phyloP scores from a whole-genome alignment of 2,888 invertebrate species.

The Drymonia ruficornis region DNA sequence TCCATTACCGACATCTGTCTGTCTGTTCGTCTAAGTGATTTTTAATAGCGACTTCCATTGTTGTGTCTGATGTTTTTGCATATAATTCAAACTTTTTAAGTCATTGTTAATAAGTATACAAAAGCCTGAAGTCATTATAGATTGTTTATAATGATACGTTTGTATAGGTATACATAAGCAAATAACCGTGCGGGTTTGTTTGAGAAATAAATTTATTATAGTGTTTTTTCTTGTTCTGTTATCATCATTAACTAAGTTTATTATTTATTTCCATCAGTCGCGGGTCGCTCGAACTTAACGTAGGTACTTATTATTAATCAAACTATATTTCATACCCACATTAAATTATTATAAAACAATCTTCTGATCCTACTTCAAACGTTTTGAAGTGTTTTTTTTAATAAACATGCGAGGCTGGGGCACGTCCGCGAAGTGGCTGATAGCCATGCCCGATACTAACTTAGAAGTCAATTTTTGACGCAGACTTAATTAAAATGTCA shows the following conservation, averaged over 20 bases:
- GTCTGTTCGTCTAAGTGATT: conserved; percentile 55
- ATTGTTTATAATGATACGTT: conserved; percentile 13
- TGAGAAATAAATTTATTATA: neutral
- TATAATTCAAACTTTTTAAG: conserved; percentile 45
- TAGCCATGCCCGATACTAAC: conserved; percentile 27
- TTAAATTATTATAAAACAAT: conserved; percentile 37
- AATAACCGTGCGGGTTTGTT: neutral
- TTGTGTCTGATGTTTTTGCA: conserved; percentile 47
- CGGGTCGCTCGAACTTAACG: neutral
- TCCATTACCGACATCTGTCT: conserved; percentile 43
- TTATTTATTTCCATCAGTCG: neutral
- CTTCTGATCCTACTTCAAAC: conserved; percentile 36
- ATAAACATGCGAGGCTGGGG: neutral
- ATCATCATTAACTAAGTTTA: neutral
- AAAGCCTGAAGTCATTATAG: conserved; percentile 37
- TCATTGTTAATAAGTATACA: conserved; percentile 43
- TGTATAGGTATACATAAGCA: neutral
- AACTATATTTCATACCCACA: too few relatives aligned
- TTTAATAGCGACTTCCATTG: conserved; percentile 65
- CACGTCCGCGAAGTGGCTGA: conserved; percentile 34
- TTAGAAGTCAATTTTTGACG: conserved; percentile 48
- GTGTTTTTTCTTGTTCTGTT: neutral
- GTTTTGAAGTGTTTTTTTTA: conserved; percentile 15
- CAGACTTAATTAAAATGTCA: conserved; percentile 52
- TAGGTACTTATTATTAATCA: too few relatives aligned